phyloP scores from a whole-genome alignment of 2,888 invertebrate genomes.

The Boloria selene region DNA sequence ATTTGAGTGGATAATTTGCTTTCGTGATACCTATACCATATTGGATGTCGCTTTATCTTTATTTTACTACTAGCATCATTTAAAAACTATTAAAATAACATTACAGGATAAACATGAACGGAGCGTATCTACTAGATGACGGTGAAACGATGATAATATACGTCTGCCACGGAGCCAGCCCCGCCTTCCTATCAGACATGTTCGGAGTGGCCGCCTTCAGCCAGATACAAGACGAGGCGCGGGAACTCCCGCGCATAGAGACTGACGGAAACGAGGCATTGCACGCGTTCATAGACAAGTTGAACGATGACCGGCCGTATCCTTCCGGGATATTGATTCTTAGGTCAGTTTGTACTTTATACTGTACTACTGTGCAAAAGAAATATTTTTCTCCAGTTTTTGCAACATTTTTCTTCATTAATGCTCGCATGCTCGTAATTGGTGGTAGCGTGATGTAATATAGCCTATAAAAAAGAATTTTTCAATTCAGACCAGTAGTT shows the following conservation, averaged over 20 bases:
- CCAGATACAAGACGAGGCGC: constrained; percentile 89
- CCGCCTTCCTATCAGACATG: constrained; percentile 88
- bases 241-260: constrained; percentile 89
- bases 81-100: background rate
- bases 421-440: too few relatives aligned
- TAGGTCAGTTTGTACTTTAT: constrained; percentile 81
- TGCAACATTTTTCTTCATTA: too few relatives aligned
- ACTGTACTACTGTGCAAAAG: too few relatives aligned
- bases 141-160: constrained; percentile 91
- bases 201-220: constrained; percentile 89
- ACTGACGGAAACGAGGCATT: constrained; percentile 88
- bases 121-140: constrained; percentile 95
- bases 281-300: constrained; percentile 89
- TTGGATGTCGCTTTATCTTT: too few relatives aligned
- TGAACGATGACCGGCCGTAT: constrained; percentile 93
- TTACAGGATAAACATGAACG: constrained; percentile 86
- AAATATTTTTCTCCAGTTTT: too few relatives aligned
- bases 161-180: constrained; percentile 90
- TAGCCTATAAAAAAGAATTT: too few relatives aligned
- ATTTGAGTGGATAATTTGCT: too few relatives aligned
- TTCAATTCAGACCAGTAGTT: too few relatives aligned
- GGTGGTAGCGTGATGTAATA: too few relatives aligned
- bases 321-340: constrained; percentile 90
- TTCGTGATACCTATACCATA: too few relatives aligned
- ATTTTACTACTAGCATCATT: too few relatives aligned